Evolutionary conservation across 2,888 invertebrate species (phyloP), one percentile per base, ranked within the genome.

Genomic region (Acanthococcus lagerstroemiae): DNA sequence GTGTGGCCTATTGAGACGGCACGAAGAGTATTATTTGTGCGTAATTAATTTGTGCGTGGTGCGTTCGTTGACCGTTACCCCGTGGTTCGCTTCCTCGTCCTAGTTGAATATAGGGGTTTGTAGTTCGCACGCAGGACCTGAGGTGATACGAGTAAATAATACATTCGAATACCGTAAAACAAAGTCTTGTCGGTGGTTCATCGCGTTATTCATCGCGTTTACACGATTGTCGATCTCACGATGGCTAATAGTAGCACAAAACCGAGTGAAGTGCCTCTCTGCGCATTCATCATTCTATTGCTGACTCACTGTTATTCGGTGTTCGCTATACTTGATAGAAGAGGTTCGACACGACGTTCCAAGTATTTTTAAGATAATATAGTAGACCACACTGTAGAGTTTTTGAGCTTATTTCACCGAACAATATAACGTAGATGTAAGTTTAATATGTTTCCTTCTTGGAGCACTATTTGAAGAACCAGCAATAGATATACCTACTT

Each of bases 231-330:
- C 37, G 37, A 15, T 37, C 37, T 37, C n/a, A 63, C 25, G 21
- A 56, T 63, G 63, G 54, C 54, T 50, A 48, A 61, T 61, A 24
- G 37, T 52, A 48, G 61, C 22, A 63, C 30, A 50, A 63, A 37
- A 17, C 27, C 37, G 54, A 63, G 54, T 63, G 63, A 63, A 52
- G 52, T 63, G 50, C 54, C 63, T 50, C 37, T 63, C 50, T 63
- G 52, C 54, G 63, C 63, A 24, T 63, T 68, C 50, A 66, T 68
- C 55, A 67, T 67, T n/a, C 68, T 70, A 9, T 54, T 69, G 26
- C 66, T 70, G 48, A 68, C 69, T 44, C 70, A 68, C 57, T 69
- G 70, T 67, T 70, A 67, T 27, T 68, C 68, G 4, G 69, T 70
- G 17, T 54, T 68, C 45, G 69, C 69, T 25, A 69, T 69, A 46